phyloP scores from a whole-genome alignment of 1,140 invertebrate species.

The Apis dorsata region DNA sequence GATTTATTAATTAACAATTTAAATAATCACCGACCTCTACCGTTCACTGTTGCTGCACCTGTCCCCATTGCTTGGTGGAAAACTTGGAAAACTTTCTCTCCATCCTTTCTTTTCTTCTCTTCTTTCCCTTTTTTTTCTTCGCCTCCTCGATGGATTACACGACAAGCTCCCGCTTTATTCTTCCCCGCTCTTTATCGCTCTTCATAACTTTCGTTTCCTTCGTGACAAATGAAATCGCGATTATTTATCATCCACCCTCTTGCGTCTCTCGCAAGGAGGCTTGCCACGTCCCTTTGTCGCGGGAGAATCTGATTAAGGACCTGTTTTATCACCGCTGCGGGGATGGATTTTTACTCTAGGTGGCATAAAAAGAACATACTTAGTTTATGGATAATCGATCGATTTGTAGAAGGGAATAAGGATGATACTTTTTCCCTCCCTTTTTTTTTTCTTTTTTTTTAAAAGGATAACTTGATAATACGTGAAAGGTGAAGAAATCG shows the following conservation, averaged over 20 bases:
- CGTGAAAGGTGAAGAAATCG: too few relatives aligned
- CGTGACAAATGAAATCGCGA: conserved; percentile 53
- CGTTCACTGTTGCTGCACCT: conserved; percentile 29
- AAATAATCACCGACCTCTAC: conserved; percentile 38
- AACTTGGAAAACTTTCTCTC: background rate
- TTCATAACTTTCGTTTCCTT: background rate
- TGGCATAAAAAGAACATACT: background rate
- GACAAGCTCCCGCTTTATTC: background rate
- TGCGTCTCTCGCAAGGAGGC: conserved; percentile 16
- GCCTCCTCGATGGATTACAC: background rate
- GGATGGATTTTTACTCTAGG: background rate
- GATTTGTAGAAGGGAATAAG: too few relatives aligned
- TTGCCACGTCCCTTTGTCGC: conserved; percentile 3
- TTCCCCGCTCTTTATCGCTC: conserved; percentile 8
- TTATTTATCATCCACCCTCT: conserved; percentile 57
- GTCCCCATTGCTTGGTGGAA: background rate
- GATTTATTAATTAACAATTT: conserved; percentile 67
- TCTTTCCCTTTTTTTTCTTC: background rate
- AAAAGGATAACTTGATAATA: background rate
- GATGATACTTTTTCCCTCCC: background rate
- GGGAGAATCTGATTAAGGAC: conserved; percentile 17
- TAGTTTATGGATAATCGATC: background rate
- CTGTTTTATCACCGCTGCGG: background rate
- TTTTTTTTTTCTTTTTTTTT: too few relatives aligned
- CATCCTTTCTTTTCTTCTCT: background rate